Percentiles rank a stretch among this genome's conserved stretches.
Evolutionary conservation across 1,140 invertebrate genomes (phyloP).

Genomic region (Cepaea nemoralis): DNA sequence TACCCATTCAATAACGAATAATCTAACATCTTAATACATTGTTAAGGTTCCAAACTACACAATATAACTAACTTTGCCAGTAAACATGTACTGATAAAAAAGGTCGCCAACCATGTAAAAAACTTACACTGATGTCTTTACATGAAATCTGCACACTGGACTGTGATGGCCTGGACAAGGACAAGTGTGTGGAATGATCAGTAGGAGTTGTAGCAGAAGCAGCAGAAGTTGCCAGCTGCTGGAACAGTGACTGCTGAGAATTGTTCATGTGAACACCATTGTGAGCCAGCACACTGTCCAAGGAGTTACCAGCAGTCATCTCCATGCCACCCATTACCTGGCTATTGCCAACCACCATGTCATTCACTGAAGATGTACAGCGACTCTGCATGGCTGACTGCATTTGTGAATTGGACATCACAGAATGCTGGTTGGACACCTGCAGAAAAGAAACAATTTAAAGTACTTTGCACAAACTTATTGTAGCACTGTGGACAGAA

Average conservation of each 20-base stretch:
- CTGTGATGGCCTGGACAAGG: constrained; percentile 5
- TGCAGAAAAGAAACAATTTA: background rate
- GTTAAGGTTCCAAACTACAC: no score
- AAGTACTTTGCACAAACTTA: no score
- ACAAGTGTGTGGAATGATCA: constrained; percentile 2
- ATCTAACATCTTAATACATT: no score
- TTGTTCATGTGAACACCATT: background rate
- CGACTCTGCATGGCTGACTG: constrained; percentile 34
- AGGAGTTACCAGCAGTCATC: background rate
- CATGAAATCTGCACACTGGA: constrained; percentile 16
- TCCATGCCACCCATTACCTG: constrained; percentile 8
- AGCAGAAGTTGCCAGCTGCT: constrained; percentile 19
- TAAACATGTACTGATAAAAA: no score
- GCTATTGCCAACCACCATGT: background rate
- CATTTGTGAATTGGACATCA: constrained; percentile 2
- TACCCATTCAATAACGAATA: no score
- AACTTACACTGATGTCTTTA: constrained; percentile 33
- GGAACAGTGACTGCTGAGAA: constrained; percentile 22
- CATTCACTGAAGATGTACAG: constrained; percentile 7
- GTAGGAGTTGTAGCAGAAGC: constrained; percentile 11
- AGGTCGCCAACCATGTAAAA: no score
- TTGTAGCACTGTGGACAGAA: no score
- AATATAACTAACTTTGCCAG: no score
- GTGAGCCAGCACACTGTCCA: background rate
- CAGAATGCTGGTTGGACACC: constrained; percentile 18